Evolutionary conservation across 2,113 vertebrate species (phyloP), one percentile per base, ranked within the genome.

Genomic region (Muntiacus muntjak): DNA sequence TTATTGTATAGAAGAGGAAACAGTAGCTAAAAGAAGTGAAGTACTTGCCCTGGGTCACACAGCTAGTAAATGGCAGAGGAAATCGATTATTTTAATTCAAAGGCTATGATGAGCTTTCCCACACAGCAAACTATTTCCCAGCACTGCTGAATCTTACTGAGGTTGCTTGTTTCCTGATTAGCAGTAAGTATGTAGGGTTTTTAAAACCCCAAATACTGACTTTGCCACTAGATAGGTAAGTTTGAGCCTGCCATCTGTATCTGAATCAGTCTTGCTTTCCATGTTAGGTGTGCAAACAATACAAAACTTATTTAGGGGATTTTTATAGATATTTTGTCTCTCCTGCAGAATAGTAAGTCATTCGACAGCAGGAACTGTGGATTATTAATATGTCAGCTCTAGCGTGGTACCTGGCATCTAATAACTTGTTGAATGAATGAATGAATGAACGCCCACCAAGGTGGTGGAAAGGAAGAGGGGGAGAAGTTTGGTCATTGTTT

Each of bases 1-100:
- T 94, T 96, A 92, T 89, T 93, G 97, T 92, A 96, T 55, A 89
- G 84, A 97, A 91, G 55, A 95, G 33, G 28, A 92, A 96, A 92
- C 91, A 94, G 91, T 40, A 30, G 52, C 58, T 96, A n/a, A n/a
- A 78, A 94, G 71, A 97, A 96, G 50, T 93, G 45, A 95, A 96
- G 45, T 89, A 50, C 40, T 92, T 96, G 76, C 71, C 84, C n/a
- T 89, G 84, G 83, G 79, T 89, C 84, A 89, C 36, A 92, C 28
- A 6, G 0, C 62, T 81, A 95, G 36, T 88, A 87, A 95, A 95
- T 87, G 90, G 52, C 64, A 93, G 58, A 91, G n/a, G 84, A 91
- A 92, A 45, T 74, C 26, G 33, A 83, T 74, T 62, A 81, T 93
- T 93, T 96, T 57, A 96, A 74, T 90, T 23, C 23, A 57, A 96